phyloP scores from a whole-genome alignment of 2,888 invertebrate genomes.

The Lutraria lutraria region DNA sequence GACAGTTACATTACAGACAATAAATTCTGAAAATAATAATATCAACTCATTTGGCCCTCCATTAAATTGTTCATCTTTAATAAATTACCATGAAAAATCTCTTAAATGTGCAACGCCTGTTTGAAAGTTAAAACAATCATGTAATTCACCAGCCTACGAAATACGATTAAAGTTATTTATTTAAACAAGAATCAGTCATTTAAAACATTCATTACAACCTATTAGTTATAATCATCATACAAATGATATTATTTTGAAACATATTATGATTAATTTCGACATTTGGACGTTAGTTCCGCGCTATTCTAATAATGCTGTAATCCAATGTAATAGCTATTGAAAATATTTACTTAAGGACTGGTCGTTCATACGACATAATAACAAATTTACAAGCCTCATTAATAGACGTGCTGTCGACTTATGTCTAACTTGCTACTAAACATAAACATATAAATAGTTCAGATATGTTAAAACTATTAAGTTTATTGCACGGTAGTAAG shows the following conservation, averaged over 20 bases:
- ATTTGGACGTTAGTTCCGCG: neutral
- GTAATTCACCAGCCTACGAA: too few relatives aligned
- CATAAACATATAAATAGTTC: neutral
- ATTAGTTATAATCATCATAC: neutral
- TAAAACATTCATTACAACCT: neutral
- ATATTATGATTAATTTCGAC: neutral
- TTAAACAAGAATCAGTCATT: neutral
- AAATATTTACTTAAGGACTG: neutral
- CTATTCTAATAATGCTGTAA: neutral
- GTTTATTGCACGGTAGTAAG: neutral
- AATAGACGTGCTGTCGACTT: neutral
- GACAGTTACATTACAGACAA: too few relatives aligned
- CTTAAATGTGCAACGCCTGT: too few relatives aligned
- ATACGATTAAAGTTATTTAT: neutral
- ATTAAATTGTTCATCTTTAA: too few relatives aligned
- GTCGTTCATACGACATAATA: neutral
- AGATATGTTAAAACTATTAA: neutral
- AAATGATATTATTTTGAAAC: neutral
- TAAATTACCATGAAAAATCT: too few relatives aligned
- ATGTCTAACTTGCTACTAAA: neutral
- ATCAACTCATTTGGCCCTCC: too few relatives aligned
- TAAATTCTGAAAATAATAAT: too few relatives aligned
- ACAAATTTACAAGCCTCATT: neutral
- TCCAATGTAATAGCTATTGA: neutral
- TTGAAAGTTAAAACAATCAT: too few relatives aligned